These are phyloP conservation scores for Stenichneumon culpator DNA, from an alignment of 2,888 invertebrate genomes.

Conservation along the genomic window DNA sequence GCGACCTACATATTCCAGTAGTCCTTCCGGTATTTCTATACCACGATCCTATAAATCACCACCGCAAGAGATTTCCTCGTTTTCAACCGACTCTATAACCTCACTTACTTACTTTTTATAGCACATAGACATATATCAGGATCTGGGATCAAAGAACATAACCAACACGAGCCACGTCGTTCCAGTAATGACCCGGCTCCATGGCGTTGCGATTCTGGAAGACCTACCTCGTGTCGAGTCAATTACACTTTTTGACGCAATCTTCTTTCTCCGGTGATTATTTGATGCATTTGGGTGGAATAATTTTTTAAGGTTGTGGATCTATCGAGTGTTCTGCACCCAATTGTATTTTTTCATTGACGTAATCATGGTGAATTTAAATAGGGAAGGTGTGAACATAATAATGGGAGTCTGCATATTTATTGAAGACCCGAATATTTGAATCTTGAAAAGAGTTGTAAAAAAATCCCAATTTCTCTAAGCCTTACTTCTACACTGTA, in stretches of 20 bases:
- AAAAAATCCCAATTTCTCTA: no score
- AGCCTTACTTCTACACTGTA: no score
- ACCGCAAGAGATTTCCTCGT: conserved; percentile 41
- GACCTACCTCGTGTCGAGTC: background rate
- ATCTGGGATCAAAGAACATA: conserved; percentile 48
- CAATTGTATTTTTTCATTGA: no score
- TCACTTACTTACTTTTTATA: conserved; percentile 13
- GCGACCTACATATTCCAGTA: conserved; percentile 63
- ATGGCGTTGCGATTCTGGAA: conserved; percentile 11
- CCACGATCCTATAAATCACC: conserved; percentile 15
- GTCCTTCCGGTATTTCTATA: conserved; percentile 29
- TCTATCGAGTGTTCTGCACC: background rate
- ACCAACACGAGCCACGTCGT: background rate
- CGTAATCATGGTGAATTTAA: no score
- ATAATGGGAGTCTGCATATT: no score
- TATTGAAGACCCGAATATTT: no score
- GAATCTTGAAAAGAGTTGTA: no score
- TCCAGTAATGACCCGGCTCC: background rate
- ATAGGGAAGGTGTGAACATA: no score
- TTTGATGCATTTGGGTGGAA: background rate
- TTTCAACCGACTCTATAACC: conserved; percentile 38
- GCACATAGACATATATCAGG: conserved; percentile 2
- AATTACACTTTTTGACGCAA: conserved; percentile 8
- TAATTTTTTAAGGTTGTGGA: background rate
- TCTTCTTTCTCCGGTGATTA: background rate